A percentile compares a stretch with the other conserved stretches of the same genome.
Conservation (phyloP, 2,888 invertebrate species). For the Eulithis testata region DNA sequence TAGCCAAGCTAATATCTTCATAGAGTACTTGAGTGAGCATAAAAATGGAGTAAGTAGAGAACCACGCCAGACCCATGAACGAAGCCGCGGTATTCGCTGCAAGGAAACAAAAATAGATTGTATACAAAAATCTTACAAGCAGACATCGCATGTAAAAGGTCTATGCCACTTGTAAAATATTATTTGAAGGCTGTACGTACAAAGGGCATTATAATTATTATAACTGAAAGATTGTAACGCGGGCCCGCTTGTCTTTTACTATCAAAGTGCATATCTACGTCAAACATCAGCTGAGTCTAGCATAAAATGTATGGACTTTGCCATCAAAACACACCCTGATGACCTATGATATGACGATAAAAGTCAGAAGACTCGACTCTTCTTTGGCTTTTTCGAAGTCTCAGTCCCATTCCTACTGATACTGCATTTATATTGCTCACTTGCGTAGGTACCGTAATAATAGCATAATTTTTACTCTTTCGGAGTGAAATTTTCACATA, state of each 20-base stretch:
- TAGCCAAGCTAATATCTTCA: constrained; percentile 81
- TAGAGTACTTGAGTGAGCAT: constrained; percentile 89
- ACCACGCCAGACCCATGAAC: constrained; percentile 91
- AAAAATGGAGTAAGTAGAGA: constrained; percentile 90
- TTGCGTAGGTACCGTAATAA: no score
- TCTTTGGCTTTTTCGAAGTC: no score
- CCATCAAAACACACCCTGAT: no score
- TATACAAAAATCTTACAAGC: constrained; percentile 10
- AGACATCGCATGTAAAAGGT: constrained; percentile 9
- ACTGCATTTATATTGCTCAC: no score
- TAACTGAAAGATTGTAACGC: neutral
- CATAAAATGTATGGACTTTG: no score
- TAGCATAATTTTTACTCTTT: no score
- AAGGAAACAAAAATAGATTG: constrained; percentile 48
- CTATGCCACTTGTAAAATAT: neutral
- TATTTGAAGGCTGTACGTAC: neutral
- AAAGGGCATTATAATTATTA: neutral
- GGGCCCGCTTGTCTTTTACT: neutral
- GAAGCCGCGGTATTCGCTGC: constrained; percentile 93
- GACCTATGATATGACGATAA: no score
- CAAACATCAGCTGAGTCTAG: no score
- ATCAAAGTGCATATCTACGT: no score
- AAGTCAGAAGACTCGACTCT: no score
- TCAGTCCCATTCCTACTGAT: no score
- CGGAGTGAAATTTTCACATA: constrained; percentile 4